Evolutionary conservation across 2,797 vertebrate genomes (phyloP).

Genomic region (Gadopsis bispinosus): DNA sequence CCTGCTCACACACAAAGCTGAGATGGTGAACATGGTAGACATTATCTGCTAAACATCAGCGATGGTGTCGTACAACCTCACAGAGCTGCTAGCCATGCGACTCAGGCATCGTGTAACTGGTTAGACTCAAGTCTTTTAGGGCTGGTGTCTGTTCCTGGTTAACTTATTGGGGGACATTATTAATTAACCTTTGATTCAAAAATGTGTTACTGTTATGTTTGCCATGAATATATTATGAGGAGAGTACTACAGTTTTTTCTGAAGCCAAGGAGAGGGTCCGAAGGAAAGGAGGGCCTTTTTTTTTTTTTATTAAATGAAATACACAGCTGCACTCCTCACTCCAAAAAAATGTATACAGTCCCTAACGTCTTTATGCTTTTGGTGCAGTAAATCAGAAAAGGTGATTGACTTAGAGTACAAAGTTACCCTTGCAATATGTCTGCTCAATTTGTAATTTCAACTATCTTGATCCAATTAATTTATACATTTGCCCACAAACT

Average conservation of each 20-base stretch:
- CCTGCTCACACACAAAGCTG: neutral
- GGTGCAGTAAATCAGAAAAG: neutral
- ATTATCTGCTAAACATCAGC: neutral
- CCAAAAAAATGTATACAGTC: neutral
- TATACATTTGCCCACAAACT: neutral
- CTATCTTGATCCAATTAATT: slow-evolving; percentile 24
- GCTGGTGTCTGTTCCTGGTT: neutral
- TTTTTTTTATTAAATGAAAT: neutral
- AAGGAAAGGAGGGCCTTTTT: neutral
- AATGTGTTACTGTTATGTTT: neutral
- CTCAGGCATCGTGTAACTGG: neutral
- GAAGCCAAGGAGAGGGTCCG: neutral
- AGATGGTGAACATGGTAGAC: neutral
- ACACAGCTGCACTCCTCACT: neutral
- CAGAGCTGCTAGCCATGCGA: neutral
- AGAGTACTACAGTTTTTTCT: neutral
- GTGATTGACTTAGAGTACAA: slow-evolving; percentile 21
- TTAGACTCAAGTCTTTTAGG: too few species aligned
- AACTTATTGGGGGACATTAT: neutral
- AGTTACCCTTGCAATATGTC: neutral
- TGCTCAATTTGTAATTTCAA: slow-evolving; percentile 17
- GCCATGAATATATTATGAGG: neutral
- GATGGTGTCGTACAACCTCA: neutral
- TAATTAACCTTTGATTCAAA: neutral
- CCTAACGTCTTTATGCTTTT: neutral